Base-by-base conservation (phyloP, 2,113 vertebrate genomes). In the Macaca fascicularis region DNA sequence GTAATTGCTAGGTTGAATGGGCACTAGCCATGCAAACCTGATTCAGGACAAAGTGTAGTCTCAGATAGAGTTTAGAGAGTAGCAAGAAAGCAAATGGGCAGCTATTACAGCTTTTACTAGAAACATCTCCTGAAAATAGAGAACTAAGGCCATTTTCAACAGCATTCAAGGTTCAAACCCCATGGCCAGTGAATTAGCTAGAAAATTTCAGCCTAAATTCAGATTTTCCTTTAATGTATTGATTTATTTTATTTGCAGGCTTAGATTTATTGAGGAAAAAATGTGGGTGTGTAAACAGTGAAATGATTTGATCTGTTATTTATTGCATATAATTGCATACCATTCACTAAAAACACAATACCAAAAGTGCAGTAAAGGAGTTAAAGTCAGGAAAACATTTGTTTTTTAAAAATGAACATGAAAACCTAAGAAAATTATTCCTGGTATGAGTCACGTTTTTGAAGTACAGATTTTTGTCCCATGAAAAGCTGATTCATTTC, bases 401-500 rank as follows among this genome's bases (percentile, higher is more conserved):
- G 74, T 82, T 93, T 84, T 80, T 61, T 52, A 94, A 95, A 96
- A 98, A 95, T 87, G 57, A 50, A 84, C 48, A 72, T 82, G 70
- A 78, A 94, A 97, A 43, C 48, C 32, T 76, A 86, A 89, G 70
- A 92, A 95, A 96, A 97, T 84, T 57, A 92, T 95, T 94, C 16
- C 45, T 9, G 1, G 72, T 83, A 87, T 89, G 55, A 96, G 87
- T 89, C 35, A 78, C 27, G 84, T 94, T 95, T 94, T 82, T 72
- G 13, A 93, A 97, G 70, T 81, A 95, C 81, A 90, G 25, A 95
- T 87, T 97, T 64, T 93, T 84, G 89, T 89, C 90, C 91, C 84
- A 84, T 94, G 69, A 95, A 93, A 80, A 96, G 50, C 82, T 92
- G 80, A 92, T 97, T 96, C 92, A 84, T 97, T 98, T 89, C 70